Base-by-base conservation (phyloP, 2,888 invertebrate genomes). In the Suillia variegata region DNA sequence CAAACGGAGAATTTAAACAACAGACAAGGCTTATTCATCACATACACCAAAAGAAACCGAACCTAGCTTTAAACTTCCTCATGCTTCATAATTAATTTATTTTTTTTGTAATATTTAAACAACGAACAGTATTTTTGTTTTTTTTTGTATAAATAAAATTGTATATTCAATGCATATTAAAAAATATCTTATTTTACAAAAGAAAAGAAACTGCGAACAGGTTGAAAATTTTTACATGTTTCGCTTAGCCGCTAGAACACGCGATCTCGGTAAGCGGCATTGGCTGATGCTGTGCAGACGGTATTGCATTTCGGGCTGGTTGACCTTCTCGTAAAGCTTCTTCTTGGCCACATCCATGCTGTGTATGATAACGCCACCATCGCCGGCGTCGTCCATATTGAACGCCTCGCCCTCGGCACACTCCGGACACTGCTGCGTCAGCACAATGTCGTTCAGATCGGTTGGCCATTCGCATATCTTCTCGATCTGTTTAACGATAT, bases 401-500 rank as follows among this genome's bases (percentile, higher is more conserved):
- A 82, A 74, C 6, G 80, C 80, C 48, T 82, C 82, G 20, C 80
- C 78, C 59, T 82, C 81, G 10, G 82, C 82, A 60, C 82, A 82
- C 61, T 82, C 82, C 5, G 82, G 78, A 62, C 82, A 82, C 62
- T 82, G 82, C 52, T 81, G 80, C 13, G 79, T 78, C 33, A 80
- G 62, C 5, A 82, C 77, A 34, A 81, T 76, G 21, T 87, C 85
- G 1, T 84, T 83, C 2, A 87, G 83, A 12, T 85, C 76, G 24
- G 85, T 86, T 1, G 83, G 70, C 31, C 69, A 61, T 0, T 79
- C 70, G n/a, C 70, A 73, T n/a, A 71, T 61, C 65, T 77, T 79
- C 18, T 74, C 73, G 26, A 80, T 67, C 64, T 75, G 71, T n/a
- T 71, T 73, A 3, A 82, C 77, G 10, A 84, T 69, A 38, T 62